Conservation (phyloP, 1,140 invertebrate genomes). For the Drosophila rhopaloa region DNA sequence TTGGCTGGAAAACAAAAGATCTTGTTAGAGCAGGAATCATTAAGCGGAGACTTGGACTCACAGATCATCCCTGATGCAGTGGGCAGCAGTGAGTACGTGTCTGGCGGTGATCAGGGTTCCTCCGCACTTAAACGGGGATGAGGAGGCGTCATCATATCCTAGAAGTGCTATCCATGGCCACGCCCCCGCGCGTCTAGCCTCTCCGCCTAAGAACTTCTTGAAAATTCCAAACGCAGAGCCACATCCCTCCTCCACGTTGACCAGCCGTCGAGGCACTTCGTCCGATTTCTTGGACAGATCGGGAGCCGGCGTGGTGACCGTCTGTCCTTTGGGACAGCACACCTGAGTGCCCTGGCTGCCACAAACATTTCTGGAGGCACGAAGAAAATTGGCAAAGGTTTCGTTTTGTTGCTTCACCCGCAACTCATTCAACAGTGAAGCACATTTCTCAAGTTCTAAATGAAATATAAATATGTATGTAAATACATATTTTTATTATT, state of each 20-base stretch:
- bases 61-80: conserved; percentile 72
- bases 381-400: conserved; percentile 54
- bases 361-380: conserved; percentile 65
- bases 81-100: conserved; percentile 78
- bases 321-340: conserved; percentile 64
- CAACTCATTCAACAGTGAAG: conserved; percentile 52
- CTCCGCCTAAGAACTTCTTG: conserved; percentile 84
- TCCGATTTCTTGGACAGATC: conserved; percentile 9
- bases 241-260: conserved; percentile 76
- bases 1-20: conserved; percentile 22
- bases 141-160: conserved; percentile 70
- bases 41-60: conserved; percentile 30
- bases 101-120: conserved; percentile 79
- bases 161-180: conserved; percentile 82
- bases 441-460: conserved; percentile 63
- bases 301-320: conserved; percentile 7
- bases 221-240: conserved; percentile 70
- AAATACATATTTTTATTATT: too few relatives aligned
- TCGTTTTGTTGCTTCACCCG: conserved; percentile 44
- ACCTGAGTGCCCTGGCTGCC: conserved; percentile 42
- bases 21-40: background rate
- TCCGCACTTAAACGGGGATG: conserved; percentile 75
- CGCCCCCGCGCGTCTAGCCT: conserved; percentile 76
- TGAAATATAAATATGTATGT: too few relatives aligned
- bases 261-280: conserved; percentile 62